Conservation (phyloP, 2,797 vertebrate genomes). For the Hemibagrus guttatus region DNA sequence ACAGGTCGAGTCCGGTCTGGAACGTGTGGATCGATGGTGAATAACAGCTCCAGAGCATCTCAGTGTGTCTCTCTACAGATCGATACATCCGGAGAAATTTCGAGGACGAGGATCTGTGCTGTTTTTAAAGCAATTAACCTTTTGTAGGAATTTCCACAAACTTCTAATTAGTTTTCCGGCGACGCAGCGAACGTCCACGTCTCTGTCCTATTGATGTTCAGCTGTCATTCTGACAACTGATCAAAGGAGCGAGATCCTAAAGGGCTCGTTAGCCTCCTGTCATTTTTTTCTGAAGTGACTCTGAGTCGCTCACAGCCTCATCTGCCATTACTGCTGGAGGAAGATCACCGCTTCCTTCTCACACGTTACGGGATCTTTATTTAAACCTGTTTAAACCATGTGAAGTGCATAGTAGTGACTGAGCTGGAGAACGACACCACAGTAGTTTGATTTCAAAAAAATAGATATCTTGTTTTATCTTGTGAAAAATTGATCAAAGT, state of each 20-base stretch:
- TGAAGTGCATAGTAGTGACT: background rate
- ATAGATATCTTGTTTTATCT: background rate
- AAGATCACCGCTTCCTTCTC: background rate
- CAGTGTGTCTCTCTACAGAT: slow-evolving; percentile 65
- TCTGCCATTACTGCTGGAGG: background rate
- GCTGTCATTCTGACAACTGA: slow-evolving; percentile 12
- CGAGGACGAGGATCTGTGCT: background rate
- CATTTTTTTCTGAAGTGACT: slow-evolving; percentile 11
- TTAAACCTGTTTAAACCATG: background rate
- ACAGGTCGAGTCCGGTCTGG: slow-evolving; percentile 28
- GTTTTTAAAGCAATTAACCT: background rate
- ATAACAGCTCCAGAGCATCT: slow-evolving; percentile 68
- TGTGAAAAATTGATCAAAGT: background rate
- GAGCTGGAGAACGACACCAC: background rate
- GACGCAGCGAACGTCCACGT: background rate
- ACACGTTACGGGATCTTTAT: background rate
- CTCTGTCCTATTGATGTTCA: background rate
- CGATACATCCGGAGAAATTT: slow-evolving; percentile 54
- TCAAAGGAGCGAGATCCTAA: background rate
- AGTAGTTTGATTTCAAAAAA: background rate
- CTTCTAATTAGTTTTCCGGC: background rate
- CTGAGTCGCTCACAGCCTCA: slow-evolving; percentile 1
- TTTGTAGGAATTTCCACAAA: slow-evolving; percentile 12
- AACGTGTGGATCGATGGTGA: slow-evolving; percentile 66
- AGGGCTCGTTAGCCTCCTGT: slow-evolving; percentile 14